A percentile compares a stretch with the other conserved stretches of the same genome.
phyloP scores from a whole-genome alignment of 2,113 vertebrate species.

The Epinephelus cyanopodus region DNA sequence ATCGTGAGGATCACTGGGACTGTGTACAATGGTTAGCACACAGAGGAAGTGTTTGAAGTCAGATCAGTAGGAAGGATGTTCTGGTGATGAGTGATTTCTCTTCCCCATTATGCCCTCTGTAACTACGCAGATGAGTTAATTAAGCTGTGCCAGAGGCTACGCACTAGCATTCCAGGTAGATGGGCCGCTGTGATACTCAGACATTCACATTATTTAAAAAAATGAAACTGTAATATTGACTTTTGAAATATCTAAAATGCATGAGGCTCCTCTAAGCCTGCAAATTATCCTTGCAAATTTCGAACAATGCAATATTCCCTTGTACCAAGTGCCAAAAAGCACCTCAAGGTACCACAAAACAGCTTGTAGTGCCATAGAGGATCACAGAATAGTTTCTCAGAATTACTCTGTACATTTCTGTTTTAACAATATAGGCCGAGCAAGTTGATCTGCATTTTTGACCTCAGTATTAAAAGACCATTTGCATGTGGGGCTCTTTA shows the following conservation, averaged over 20 bases:
- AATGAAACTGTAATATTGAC: slow-evolving; percentile 62
- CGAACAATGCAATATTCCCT: slow-evolving; percentile 18
- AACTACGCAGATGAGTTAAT: slow-evolving; percentile 78
- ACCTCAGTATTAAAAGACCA: slow-evolving; percentile 34
- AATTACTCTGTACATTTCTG: background rate
- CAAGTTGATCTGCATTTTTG: slow-evolving; percentile 33
- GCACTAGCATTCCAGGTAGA: slow-evolving; percentile 69
- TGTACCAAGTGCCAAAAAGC: slow-evolving; percentile 15
- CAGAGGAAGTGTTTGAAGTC: slow-evolving; percentile 69
- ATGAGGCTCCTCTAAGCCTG: slow-evolving; percentile 1
- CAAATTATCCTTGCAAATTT: slow-evolving; percentile 47
- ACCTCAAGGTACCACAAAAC: slow-evolving; percentile 22
- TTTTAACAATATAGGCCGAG: background rate
- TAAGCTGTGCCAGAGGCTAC: slow-evolving; percentile 76
- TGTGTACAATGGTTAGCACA: slow-evolving; percentile 48
- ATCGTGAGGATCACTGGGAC: slow-evolving; percentile 50
- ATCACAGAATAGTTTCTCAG: slow-evolving; percentile 7
- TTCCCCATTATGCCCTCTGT: slow-evolving; percentile 70
- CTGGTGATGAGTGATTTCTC: slow-evolving; percentile 74
- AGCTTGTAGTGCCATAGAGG: slow-evolving; percentile 4
- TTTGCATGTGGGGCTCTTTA: slow-evolving; percentile 49
- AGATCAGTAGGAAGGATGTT: slow-evolving; percentile 74
- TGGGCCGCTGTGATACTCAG: slow-evolving; percentile 63
- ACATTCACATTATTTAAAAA: slow-evolving; percentile 66
- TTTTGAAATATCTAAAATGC: slow-evolving; percentile 40